Conservation (phyloP, 2,797 vertebrate genomes). For the Eulemur albifrons region DNA sequence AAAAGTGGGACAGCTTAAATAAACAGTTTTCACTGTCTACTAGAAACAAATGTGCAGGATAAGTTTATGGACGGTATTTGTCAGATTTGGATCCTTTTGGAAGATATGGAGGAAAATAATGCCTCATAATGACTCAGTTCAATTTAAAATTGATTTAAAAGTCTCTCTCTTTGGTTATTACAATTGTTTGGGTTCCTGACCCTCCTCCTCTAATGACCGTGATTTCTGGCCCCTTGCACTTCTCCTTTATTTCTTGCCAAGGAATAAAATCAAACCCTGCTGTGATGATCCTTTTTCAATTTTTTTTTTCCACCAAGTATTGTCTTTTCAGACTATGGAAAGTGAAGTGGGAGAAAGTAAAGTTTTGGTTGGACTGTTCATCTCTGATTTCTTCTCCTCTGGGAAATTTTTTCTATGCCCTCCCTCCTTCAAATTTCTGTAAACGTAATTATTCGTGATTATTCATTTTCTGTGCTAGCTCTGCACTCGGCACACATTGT, state of each 20-base stretch:
- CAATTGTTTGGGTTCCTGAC: slow-evolving; percentile 55
- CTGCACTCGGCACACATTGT: neutral
- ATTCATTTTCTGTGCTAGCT: neutral
- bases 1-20: neutral
- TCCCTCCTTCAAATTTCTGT: neutral
- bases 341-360: neutral
- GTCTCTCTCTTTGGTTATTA: slow-evolving; percentile 60
- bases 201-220: slow-evolving; percentile 56
- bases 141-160: slow-evolving; percentile 69
- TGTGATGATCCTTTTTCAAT: slow-evolving; percentile 34
- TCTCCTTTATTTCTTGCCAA: slow-evolving; percentile 71
- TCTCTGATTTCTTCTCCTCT: neutral
- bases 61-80: slow-evolving; percentile 52
- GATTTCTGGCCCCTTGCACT: slow-evolving; percentile 52
- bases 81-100: slow-evolving; percentile 48
- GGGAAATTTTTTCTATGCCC: neutral
- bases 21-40: slow-evolving; percentile 56
- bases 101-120: slow-evolving; percentile 63
- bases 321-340: slow-evolving; percentile 35
- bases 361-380: neutral
- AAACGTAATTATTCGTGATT: neutral
- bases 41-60: slow-evolving; percentile 57
- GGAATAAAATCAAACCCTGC: slow-evolving; percentile 61
- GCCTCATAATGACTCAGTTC: slow-evolving; percentile 65
- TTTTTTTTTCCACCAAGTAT: neutral